phyloP scores from a whole-genome alignment of 2,797 vertebrate genomes.

The Acipenser transmontanus region DNA sequence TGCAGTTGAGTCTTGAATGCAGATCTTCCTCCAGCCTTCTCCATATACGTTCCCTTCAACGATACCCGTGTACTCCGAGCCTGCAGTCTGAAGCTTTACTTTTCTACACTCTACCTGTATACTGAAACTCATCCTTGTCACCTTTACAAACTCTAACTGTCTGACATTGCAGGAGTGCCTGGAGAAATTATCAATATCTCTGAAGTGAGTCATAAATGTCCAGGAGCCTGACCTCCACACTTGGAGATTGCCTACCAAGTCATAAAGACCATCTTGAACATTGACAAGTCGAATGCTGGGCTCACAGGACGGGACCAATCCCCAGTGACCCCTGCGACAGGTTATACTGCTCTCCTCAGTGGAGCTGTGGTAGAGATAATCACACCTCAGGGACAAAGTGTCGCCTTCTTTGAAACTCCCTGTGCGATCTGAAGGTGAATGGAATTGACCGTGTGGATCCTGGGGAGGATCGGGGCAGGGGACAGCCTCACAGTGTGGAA shows the following conservation, averaged over 20 bases:
- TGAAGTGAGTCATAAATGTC: neutral
- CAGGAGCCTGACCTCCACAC: conserved; percentile 9
- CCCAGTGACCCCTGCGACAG: conserved; percentile 10
- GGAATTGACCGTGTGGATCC: conserved; percentile 1
- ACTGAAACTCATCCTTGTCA: neutral
- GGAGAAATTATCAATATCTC: neutral
- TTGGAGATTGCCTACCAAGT: conserved; percentile 6
- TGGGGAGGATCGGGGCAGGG: neutral
- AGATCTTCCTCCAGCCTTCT: conserved; percentile 13
- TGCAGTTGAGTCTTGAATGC: conserved; percentile 7
- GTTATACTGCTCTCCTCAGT: neutral
- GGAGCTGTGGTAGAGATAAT: conserved; percentile 8
- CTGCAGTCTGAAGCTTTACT: conserved; percentile 6
- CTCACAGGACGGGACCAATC: neutral
- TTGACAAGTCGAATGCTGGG: conserved; percentile 1
- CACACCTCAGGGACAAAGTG: conserved; percentile 3
- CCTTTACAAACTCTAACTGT: neutral
- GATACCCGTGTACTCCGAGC: neutral
- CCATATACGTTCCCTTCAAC: neutral
- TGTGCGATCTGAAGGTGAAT: too few relatives aligned
- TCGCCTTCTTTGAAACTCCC: conserved; percentile 13
- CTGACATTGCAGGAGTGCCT: conserved; percentile 1
- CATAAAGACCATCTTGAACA: neutral
- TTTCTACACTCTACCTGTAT: neutral
- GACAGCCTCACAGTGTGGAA: conserved; percentile 6